phyloP scores from a whole-genome alignment of 1,140 invertebrate genomes.

The Pemphigus obesinymphae region DNA sequence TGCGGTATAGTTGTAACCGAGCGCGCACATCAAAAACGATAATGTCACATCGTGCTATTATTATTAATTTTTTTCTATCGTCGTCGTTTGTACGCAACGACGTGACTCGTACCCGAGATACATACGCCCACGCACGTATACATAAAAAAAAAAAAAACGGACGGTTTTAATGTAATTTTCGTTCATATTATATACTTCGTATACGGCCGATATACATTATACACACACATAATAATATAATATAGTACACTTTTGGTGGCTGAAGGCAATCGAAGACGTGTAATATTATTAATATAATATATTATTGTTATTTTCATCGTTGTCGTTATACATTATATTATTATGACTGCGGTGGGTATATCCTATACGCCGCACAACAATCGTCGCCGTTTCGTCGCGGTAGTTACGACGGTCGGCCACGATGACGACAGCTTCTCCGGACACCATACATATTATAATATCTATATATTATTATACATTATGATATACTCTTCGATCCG shows the following conservation, averaged over 20 bases:
- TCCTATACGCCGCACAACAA: not conserved
- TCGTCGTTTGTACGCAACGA: not conserved
- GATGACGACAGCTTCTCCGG: not conserved
- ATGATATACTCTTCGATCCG: not conserved
- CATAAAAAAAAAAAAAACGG: too few species aligned
- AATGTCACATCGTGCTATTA: not conserved
- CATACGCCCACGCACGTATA: not conserved
- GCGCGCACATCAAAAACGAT: not conserved
- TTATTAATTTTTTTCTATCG: not conserved
- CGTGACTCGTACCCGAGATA: constrained; percentile 1
- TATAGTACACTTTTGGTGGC: too few species aligned
- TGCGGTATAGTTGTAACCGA: not conserved
- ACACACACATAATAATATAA: not conserved
- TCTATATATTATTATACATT: not conserved
- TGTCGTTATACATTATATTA: not conserved
- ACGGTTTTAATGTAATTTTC: too few species aligned
- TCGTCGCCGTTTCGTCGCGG: constrained; percentile 30
- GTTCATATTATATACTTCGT: too few species aligned
- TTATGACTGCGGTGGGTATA: not conserved
- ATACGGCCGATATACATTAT: not conserved
- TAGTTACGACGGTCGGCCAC: not conserved
- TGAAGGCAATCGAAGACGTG: not conserved
- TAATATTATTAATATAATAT: not conserved
- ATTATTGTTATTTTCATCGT: not conserved
- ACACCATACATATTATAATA: not conserved